Evolutionary conservation across 2,888 invertebrate genomes (phyloP).

Genomic region (Cataglyphis rosenhaueri): DNA sequence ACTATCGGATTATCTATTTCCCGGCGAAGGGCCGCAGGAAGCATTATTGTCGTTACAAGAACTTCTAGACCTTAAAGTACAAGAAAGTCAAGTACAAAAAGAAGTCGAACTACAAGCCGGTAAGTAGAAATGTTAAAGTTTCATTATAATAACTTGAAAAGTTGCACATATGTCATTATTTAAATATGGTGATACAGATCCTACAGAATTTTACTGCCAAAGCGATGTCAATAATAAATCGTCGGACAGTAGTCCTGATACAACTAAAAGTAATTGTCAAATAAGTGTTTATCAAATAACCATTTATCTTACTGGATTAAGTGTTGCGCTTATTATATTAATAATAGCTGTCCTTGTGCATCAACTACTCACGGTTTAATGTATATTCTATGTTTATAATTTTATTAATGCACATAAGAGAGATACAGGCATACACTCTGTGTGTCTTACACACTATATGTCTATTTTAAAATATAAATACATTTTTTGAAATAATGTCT

Average conservation of each 20-base stretch:
- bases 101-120: constrained; percentile 93
- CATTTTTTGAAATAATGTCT: constrained; percentile 21
- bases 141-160: constrained; percentile 12
- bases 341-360: constrained; percentile 89
- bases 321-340: constrained; percentile 88
- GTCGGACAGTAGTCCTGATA: constrained; percentile 86
- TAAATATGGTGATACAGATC: constrained; percentile 78
- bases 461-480: constrained; percentile 25
- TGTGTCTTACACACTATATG: background rate
- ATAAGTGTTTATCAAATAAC: constrained; percentile 87
- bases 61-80: constrained; percentile 91
- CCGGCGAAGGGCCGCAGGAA: constrained; percentile 94
- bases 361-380: constrained; percentile 76
- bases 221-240: constrained; percentile 85
- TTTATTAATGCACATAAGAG: background rate
- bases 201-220: constrained; percentile 84
- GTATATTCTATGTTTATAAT: background rate
- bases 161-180: background rate
- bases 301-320: constrained; percentile 88
- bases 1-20: constrained; percentile 96
- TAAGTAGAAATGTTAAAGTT: constrained; percentile 80
- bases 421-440: constrained; percentile 4
- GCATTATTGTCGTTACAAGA: constrained; percentile 93
- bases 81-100: constrained; percentile 89
- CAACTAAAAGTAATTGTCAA: constrained; percentile 86